phyloP scores from a whole-genome alignment of 2,797 vertebrate genomes.

The Nannoperca australis region DNA sequence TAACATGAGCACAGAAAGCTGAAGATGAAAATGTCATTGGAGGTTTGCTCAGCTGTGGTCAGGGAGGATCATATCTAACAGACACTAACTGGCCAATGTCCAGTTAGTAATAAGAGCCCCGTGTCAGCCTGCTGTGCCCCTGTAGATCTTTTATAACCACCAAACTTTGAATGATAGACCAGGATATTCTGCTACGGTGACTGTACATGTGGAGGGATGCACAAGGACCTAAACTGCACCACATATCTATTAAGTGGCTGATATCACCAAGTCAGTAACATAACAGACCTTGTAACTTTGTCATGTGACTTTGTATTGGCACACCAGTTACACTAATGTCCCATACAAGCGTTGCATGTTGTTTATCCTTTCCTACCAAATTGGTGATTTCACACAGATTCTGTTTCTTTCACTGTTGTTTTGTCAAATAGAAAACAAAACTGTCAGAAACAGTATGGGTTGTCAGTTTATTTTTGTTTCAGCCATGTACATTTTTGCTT shows the following conservation, averaged over 20 bases:
- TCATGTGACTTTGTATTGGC: slow-evolving; percentile 1
- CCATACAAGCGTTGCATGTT: not conserved
- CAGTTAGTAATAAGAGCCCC: not conserved
- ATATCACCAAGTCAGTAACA: not conserved
- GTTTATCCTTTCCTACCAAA: not conserved
- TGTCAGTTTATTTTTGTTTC: not conserved
- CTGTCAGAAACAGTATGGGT: not conserved
- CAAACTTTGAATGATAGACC: not conserved
- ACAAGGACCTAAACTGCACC: not conserved
- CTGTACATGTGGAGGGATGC: not conserved
- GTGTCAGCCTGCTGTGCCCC: not conserved
- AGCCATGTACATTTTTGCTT: not conserved
- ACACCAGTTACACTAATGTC: not conserved
- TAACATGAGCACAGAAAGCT: not conserved
- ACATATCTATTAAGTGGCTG: slow-evolving; percentile 2
- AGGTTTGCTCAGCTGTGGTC: not conserved
- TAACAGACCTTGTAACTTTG: not conserved
- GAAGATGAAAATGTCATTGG: not conserved
- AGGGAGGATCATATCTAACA: not conserved
- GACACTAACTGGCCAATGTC: not conserved
- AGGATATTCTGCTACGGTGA: not conserved
- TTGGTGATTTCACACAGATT: not conserved
- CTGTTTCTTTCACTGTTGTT: not conserved
- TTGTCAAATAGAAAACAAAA: not conserved
- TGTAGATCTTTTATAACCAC: not conserved